Evolutionary conservation across 2,113 vertebrate species (phyloP).

Genomic region (Malurus elegans): DNA sequence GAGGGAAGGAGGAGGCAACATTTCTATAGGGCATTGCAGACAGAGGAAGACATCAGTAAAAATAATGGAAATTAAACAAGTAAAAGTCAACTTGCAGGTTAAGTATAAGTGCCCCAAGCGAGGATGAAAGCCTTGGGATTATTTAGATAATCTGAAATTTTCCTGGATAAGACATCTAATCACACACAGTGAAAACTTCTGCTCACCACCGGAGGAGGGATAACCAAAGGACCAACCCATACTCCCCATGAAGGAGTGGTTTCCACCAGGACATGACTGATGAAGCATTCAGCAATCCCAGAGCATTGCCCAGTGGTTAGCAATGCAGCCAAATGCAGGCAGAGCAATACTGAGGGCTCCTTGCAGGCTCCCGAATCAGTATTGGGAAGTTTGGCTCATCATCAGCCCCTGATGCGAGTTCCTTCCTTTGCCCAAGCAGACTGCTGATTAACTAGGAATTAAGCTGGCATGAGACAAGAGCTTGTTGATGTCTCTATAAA

Average conservation of each 20-base stretch:
- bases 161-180: background rate
- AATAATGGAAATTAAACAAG: background rate
- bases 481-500: conserved; percentile 66
- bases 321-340: background rate
- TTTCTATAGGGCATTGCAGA: background rate
- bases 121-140: background rate
- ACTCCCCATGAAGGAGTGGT: background rate
- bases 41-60: background rate
- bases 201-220: background rate
- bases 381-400: conserved; percentile 52
- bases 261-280: background rate
- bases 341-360: background rate
- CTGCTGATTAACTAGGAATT: conserved; percentile 67
- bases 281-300: background rate
- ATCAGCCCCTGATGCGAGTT: conserved; percentile 53
- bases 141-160: background rate
- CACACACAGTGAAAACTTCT: background rate
- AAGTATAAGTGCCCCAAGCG: background rate
- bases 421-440: conserved; percentile 57
- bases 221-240: background rate
- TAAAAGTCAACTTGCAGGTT: background rate
- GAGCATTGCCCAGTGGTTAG: background rate
- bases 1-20: background rate
- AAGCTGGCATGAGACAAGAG: conserved; percentile 66
- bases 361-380: background rate